Base-by-base conservation (phyloP, 2,797 vertebrate species). In the Sternarchorhynchus goeldii region DNA sequence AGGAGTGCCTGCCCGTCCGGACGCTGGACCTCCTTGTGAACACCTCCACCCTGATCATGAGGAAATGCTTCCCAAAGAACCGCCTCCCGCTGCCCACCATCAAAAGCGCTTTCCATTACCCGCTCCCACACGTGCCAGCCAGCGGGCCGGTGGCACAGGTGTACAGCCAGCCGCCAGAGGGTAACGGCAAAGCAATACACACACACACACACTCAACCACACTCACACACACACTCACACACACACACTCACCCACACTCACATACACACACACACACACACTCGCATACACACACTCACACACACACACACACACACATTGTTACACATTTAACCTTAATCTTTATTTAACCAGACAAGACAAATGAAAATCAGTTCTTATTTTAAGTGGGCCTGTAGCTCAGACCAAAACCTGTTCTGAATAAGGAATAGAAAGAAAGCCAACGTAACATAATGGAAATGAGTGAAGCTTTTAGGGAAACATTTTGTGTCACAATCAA, bases 1-100 rank as follows among this genome's bases (percentile, higher is more conserved):
- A 99, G 98, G 97, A 99, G 88, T 99, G 97, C 90, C 95, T 99
- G 85, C 92, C 96, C 0, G 95, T 97, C 75, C 94, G 96, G 86
- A 97, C 96, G 50, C 92, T 99, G 86, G 97, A 99, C 91, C 94
- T 96, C 18, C 93, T 99, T 62, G 92, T 99, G 76, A 99, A 97
- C 91, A 96, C 93, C 20, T 98, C 97, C 36, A 99, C 95, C 87
- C 91, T 99, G 70, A 97, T 99, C 89, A 99, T 99, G 98, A 96
- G 98, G 87, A 99, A 98, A 90, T 99, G 98, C 91, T 99, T 98
- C 88, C 98, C 98, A 58, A 99, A 99, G 93, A 99, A 99, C 87
- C 97, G 97, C 74, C 92, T 99, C 87, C 97, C 97, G 68, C 89
- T 99, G 78, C 95, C 95, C 83, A 99, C 96, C 21, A 97, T 99